Evolutionary conservation across 2,888 invertebrate species (phyloP), one percentile per base, ranked within the genome.

Genomic region (Pandemis corylana): DNA sequence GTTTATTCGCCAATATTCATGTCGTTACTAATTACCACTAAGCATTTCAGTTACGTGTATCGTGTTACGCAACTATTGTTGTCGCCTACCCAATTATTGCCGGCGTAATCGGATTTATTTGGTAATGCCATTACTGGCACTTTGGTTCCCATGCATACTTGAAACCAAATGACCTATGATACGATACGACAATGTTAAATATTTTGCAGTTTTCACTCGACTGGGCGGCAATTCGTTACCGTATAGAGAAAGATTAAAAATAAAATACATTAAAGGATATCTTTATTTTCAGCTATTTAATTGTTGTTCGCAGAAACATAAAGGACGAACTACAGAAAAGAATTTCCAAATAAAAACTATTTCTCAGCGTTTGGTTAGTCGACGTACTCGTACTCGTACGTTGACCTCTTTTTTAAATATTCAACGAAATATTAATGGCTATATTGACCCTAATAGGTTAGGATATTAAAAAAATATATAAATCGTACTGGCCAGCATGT

Each of bases 51-150:
- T 44, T 51, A 51, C 28, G 59, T 36, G 72, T 77, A 74, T 79
- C 73, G 69, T 36, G 76, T 80, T 78, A 79, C 78, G 73, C 81
- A 83, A 82, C 73, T 76, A 82, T 80, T 72, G 81, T 77, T 75
- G 77, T 80, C 76, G 76, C 76, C 84, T 81, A 83, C 83, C 85
- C 81, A 89, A 87, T 85, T 85, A 84, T 87, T 80, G 77, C 71
- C 75, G 76, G 75, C 79, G 77, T 85, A 89, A 88, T 84, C 82
- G 84, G 87, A 87, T 89, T 87, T 78, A 75, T 79, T 73, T 77
- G 76, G 79, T 89, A 88, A 89, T 89, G 81, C 80, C 83, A 87
- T 89, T 89, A 88, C 77, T 80, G 79, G 80, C 71, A 79, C 77
- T 81, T 56, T 77, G 65, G 78, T 81, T 70, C 73, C 12, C 49